Conservation (phyloP, 2,113 vertebrate species). For the Amia ocellicauda region DNA sequence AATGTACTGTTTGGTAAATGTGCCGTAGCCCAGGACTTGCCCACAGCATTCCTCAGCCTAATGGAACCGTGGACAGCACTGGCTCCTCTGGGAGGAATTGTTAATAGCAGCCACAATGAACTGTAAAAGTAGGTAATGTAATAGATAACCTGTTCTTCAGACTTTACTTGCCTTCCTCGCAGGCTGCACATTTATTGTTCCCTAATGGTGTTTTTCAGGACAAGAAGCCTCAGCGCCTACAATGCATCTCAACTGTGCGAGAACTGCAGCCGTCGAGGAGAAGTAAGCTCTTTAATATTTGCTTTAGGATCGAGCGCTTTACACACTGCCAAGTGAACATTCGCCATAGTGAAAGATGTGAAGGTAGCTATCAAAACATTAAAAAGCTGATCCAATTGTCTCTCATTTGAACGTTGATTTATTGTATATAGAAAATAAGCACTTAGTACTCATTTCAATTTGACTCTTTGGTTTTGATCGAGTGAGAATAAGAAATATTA, state of each 20-base stretch:
- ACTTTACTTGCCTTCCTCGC: not conserved
- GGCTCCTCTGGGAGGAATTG: not conserved
- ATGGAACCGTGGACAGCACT: not conserved
- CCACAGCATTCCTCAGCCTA: not conserved
- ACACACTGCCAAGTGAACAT: no score
- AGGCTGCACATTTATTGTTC: not conserved
- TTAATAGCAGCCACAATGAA: slow-evolving; percentile 1
- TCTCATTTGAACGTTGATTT: no score
- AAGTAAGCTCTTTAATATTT: slow-evolving; percentile 5
- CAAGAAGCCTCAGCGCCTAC: not conserved
- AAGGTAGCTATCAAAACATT: no score
- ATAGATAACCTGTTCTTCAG: not conserved
- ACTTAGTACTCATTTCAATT: no score
- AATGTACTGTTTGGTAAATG: slow-evolving; percentile 1
- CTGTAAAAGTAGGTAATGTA: not conserved
- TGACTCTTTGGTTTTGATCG: no score
- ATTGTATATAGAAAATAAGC: no score
- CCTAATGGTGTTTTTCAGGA: slow-evolving; percentile 10
- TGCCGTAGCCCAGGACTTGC: not conserved
- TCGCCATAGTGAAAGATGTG: no score
- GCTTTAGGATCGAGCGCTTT: no score
- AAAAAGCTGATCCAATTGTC: no score
- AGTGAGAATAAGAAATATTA: no score
- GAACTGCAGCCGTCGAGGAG: not conserved
- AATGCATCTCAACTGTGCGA: not conserved